A percentile compares a stretch with the other conserved stretches of the same genome.
These are phyloP conservation scores for Bombyx huttoni DNA, from an alignment of 2,888 invertebrate species.

Conservation along the genomic window DNA sequence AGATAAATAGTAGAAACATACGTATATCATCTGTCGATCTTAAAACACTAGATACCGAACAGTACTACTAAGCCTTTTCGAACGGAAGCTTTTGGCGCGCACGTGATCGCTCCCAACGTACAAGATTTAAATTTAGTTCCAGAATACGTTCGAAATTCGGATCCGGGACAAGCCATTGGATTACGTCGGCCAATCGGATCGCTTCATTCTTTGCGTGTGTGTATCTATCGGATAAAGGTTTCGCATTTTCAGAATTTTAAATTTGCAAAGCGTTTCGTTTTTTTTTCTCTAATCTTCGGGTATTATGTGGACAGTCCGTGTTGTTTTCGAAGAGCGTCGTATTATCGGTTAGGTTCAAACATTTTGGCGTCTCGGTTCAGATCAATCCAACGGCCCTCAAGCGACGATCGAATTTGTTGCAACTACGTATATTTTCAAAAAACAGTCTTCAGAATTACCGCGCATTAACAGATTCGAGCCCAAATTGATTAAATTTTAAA, in stretches of 20 bases:
- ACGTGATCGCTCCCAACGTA: conserved; percentile 11
- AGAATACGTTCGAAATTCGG: conserved; percentile 17
- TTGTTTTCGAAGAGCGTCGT: no score
- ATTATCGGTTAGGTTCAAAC: no score
- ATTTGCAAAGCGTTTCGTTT: not conserved
- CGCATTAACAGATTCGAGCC: no score
- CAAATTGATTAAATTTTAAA: no score
- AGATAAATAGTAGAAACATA: not conserved
- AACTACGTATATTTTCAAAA: no score
- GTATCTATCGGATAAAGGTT: not conserved
- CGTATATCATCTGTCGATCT: not conserved
- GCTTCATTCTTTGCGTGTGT: not conserved
- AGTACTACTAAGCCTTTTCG: not conserved
- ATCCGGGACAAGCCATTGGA: conserved; percentile 17
- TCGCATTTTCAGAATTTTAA: not conserved
- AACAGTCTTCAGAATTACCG: no score
- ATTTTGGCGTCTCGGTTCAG: no score
- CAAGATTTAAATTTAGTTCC: conserved; percentile 20
- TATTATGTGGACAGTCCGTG: no score
- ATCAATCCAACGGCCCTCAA: no score
- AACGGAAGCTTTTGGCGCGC: not conserved
- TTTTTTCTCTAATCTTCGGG: not conserved
- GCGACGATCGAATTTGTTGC: no score
- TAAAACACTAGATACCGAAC: not conserved
- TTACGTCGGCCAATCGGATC: conserved; percentile 7